Evolutionary conservation across 30 jellyfish, hydroid and myxozoan species (phyloP).

Genomic region (Aurelia aurita): DNA sequence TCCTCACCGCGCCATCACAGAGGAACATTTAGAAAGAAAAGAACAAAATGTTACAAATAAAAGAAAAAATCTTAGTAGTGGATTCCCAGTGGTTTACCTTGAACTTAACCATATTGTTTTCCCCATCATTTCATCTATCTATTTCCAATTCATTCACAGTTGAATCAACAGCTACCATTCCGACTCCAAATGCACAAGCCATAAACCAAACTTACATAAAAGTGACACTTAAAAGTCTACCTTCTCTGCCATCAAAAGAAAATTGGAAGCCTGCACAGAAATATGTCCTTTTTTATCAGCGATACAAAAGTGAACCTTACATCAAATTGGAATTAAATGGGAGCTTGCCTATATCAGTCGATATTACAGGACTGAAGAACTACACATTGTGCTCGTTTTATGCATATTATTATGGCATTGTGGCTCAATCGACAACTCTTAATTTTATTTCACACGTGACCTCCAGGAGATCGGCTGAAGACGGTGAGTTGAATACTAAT

Average conservation of each 20-base stretch:
- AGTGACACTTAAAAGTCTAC: not conserved
- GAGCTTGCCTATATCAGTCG: not conserved
- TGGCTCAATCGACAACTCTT: not conserved
- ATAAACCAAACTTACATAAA: not conserved
- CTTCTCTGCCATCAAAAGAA: constrained; percentile 4
- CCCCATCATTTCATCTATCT: too few relatives aligned
- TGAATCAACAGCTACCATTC: not conserved
- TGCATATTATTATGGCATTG: not conserved
- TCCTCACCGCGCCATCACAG: too few relatives aligned
- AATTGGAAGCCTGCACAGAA: not conserved
- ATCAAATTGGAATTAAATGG: constrained; percentile 2
- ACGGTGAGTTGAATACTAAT: constrained; percentile 7
- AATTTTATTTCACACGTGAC: not conserved
- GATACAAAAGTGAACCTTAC: not conserved
- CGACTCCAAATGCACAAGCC: not conserved
- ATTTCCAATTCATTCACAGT: too few relatives aligned
- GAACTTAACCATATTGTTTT: too few relatives aligned
- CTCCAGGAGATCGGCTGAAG: constrained; percentile 6
- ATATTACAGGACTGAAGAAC: not conserved
- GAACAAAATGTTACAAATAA: too few relatives aligned
- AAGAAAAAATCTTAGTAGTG: too few relatives aligned
- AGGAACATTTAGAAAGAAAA: too few relatives aligned
- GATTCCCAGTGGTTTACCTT: too few relatives aligned
- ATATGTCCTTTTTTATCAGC: not conserved
- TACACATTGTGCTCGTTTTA: not conserved